These are phyloP conservation scores for Syngnathoides biaculeatus DNA, from an alignment of 2,113 vertebrate species.

Conservation along the genomic window DNA sequence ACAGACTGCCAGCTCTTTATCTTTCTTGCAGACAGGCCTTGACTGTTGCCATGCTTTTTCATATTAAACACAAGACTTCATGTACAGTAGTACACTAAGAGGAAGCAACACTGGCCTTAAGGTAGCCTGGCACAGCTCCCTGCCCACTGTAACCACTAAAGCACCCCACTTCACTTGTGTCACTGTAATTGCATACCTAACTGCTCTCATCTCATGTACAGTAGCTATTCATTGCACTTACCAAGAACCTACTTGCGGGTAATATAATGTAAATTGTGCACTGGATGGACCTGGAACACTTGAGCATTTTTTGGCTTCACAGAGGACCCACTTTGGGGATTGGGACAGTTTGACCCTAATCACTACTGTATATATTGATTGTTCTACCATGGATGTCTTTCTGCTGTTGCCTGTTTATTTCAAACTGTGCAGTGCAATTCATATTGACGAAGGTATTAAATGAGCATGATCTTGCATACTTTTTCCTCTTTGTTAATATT, in stretches of 20 bases:
- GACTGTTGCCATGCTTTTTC: constrained; percentile 43
- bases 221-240: background rate
- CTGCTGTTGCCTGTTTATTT: constrained; percentile 23
- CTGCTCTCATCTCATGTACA: constrained; percentile 14
- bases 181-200: constrained; percentile 31
- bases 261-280: background rate
- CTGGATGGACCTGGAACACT: constrained; percentile 17
- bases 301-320: constrained; percentile 19
- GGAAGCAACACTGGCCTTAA: constrained; percentile 44
- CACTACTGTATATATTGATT: constrained; percentile 41
- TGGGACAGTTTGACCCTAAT: constrained; percentile 40
- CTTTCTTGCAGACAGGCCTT: constrained; percentile 18
- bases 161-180: constrained; percentile 14
- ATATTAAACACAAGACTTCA: constrained; percentile 40
- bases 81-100: constrained; percentile 43
- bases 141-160: constrained; percentile 8
- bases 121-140: constrained; percentile 20
- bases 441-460: constrained; percentile 41
- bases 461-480: constrained; percentile 30
- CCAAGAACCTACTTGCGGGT: background rate
- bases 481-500: constrained; percentile 52
- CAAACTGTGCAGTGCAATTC: constrained; percentile 38
- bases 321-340: constrained; percentile 20
- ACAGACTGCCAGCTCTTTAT: constrained; percentile 26
- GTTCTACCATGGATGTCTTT: constrained; percentile 36